A percentile compares a stretch with the other conserved stretches of the same genome.
Evolutionary conservation across 2,113 vertebrate species (phyloP).

Genomic region (Oceanites oceanicus): DNA sequence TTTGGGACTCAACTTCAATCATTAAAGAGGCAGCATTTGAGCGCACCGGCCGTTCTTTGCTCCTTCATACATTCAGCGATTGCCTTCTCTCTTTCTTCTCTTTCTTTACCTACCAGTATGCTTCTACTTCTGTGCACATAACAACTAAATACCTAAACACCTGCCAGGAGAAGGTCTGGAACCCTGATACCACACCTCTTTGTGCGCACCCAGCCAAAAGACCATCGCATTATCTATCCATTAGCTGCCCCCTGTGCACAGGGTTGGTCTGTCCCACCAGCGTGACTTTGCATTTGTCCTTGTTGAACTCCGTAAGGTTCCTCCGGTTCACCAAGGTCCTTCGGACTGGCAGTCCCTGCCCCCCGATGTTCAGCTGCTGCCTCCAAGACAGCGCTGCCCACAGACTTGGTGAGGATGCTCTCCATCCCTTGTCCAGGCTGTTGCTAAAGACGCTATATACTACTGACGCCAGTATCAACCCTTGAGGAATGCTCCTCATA

Average conservation of each 20-base stretch:
- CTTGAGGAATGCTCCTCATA: not conserved
- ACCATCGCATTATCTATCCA: fast-evolving
- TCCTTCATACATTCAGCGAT: not conserved
- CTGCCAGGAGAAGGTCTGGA: not conserved
- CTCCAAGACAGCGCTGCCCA: not conserved
- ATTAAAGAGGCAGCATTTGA: not conserved
- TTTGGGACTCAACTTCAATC: not conserved
- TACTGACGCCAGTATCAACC: not conserved
- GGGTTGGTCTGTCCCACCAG: not conserved
- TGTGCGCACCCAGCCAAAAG: not conserved
- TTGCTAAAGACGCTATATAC: not conserved
- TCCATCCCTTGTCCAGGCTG: not conserved
- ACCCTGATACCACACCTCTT: not conserved
- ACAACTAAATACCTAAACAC: not conserved
- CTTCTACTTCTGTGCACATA: not conserved
- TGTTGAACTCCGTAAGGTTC: not conserved
- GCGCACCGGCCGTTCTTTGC: not conserved
- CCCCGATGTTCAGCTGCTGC: not conserved
- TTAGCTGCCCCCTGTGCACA: fast-evolving
- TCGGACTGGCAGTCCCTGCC: not conserved
- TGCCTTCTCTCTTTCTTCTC: not conserved
- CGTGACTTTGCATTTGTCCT: no score
- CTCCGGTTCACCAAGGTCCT: not conserved
- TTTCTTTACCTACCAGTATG: not conserved
- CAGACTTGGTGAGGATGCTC: not conserved